Evolutionary conservation across 2,888 invertebrate genomes (phyloP), one percentile per base, ranked within the genome.

Genomic region (Hirtodrosophila cameraria): DNA sequence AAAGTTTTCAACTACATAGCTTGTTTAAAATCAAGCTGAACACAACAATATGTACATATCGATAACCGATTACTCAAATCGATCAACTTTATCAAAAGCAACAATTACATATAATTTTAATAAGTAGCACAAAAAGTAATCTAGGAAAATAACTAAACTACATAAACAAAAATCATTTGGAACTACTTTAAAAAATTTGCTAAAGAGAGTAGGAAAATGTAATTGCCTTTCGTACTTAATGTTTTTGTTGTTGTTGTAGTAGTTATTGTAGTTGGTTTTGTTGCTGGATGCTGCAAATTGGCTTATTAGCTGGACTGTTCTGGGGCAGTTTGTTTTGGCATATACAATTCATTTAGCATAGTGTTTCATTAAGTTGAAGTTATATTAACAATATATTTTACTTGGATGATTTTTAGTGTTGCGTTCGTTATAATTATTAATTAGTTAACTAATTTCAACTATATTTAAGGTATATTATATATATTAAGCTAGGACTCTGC

Each of bases 321-420:
- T 53, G 41, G 52, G 53, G 48, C 70, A 73, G 70, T 61, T 73
- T 67, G 62, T 73, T 61, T 73, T 67, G 62, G 48, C 61, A 53
- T 73, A 25, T 57, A 53, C 74, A 73, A 67, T 55, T 70, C 49
- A n/a, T 49, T 55, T 64, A 30, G 64, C 49, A 50, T 58, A 41
- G 39, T 55, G 27, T 42, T 23, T 12, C 1, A 4, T 23, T 28
- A 25, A 36, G 30, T 46, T 58, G 43, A 49, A 38, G 25, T 53
- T 49, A 27, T 25, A 52, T n/a, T n/a, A 68, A 78, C 53, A 33
- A 49, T 63, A 79, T 64, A 79, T 58, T 83, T 67, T 43, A 63
- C 58, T 53, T 54, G 36, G 60, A 46, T 61, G 33, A 42, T 65
- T 76, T 73, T 83, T 73, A 69, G 84, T 76, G 84, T 76, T 80